These are phyloP conservation scores for Ichneumoninae sp. DNA, from an alignment of 2,888 invertebrate genomes.

Conservation along the genomic window DNA sequence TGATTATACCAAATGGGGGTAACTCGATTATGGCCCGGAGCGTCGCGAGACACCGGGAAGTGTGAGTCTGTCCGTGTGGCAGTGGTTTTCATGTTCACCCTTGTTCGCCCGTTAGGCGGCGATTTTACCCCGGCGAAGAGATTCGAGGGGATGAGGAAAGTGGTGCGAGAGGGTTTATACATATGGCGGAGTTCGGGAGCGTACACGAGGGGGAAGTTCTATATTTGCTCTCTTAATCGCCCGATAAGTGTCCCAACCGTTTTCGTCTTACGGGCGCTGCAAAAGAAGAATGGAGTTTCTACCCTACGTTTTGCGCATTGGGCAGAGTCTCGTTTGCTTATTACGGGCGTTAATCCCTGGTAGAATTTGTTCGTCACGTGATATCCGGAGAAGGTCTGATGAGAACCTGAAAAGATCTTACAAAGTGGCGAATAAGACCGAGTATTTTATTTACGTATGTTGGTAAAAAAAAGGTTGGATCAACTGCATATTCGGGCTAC, in stretches of 20 bases:
- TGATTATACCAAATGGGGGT: constrained; percentile 83
- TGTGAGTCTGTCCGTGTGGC: constrained; percentile 4
- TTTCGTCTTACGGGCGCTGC: constrained; percentile 34
- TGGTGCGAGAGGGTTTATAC: constrained; percentile 31
- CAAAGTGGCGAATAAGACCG: too few relatives aligned
- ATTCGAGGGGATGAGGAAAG: constrained; percentile 23
- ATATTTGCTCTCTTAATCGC: constrained; percentile 83
- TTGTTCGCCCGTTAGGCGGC: constrained; percentile 57
- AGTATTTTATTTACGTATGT: too few relatives aligned
- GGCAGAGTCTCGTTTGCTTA: neutral
- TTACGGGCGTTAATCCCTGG: neutral
- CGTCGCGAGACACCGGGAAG: constrained; percentile 14
- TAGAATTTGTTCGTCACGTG: too few relatives aligned
- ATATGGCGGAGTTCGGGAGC: constrained; percentile 40
- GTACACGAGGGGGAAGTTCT: constrained; percentile 65
- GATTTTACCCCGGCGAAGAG: constrained; percentile 43
- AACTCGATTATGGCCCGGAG: constrained; percentile 81
- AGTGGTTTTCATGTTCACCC: constrained; percentile 33
- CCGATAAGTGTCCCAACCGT: constrained; percentile 80
- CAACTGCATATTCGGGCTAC: too few relatives aligned
- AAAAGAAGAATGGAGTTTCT: neutral
- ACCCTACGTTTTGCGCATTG: neutral
- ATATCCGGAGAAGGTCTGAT: too few relatives aligned
- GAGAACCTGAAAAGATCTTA: too few relatives aligned
- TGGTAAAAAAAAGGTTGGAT: too few relatives aligned